phyloP scores from a whole-genome alignment of 2,888 invertebrate species.

The Villa cingulata region DNA sequence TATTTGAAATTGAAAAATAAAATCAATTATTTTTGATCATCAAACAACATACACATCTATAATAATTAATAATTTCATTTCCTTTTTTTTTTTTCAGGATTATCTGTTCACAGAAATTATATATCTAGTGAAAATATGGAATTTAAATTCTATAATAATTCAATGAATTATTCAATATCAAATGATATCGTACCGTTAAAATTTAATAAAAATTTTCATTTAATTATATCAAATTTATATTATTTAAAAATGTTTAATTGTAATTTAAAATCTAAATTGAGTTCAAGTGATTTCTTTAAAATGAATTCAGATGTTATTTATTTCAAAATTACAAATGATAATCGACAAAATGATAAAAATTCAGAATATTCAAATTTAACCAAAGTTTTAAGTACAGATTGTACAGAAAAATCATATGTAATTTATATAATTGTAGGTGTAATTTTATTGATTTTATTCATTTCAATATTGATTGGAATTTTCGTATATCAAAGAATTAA shows the following conservation, averaged over 20 bases:
- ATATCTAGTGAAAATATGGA: conserved; percentile 28
- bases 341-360: conserved; percentile 14
- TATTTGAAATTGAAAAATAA: too few relatives aligned
- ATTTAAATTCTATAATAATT: conserved; percentile 30
- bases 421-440: conserved; percentile 38
- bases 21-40: too few relatives aligned
- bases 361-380: conserved; percentile 19
- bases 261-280: conserved; percentile 21
- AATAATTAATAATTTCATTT: neutral
- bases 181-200: conserved; percentile 21
- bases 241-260: conserved; percentile 25
- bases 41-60: too few relatives aligned
- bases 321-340: conserved; percentile 19
- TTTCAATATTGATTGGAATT: conserved; percentile 34
- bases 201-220: conserved; percentile 25
- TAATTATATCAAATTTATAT: conserved; percentile 24
- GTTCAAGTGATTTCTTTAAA: conserved; percentile 25
- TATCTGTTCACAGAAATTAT: conserved; percentile 23
- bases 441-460: conserved; percentile 36
- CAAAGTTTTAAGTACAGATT: conserved; percentile 25
- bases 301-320: conserved; percentile 24
- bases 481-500: conserved; percentile 39
- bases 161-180: conserved; percentile 17
- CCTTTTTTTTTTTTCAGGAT: neutral
- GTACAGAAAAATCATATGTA: conserved; percentile 26